Evolutionary conservation across 2,113 vertebrate species (phyloP).

Genomic region (Perca flavescens): DNA sequence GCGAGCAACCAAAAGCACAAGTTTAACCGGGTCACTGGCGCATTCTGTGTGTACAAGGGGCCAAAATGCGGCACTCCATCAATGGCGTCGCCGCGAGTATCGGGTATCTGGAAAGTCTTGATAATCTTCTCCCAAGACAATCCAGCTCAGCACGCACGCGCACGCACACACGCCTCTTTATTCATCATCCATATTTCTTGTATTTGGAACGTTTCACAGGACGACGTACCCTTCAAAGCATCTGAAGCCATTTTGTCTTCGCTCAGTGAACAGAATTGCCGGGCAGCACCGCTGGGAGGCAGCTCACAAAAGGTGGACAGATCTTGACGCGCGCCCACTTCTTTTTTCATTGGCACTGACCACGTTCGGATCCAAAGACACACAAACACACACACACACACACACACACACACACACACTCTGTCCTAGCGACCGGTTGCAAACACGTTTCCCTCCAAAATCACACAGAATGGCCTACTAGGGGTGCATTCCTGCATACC

Average conservation of each 20-base stretch:
- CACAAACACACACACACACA: slow-evolving; percentile 49
- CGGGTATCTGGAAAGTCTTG: background rate
- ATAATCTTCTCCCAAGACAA: background rate
- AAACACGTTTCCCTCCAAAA: slow-evolving; percentile 74
- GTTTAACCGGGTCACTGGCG: background rate
- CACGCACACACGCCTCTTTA: background rate
- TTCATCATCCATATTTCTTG: slow-evolving; percentile 22
- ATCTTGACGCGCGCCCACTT: slow-evolving; percentile 68
- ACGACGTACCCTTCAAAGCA: slow-evolving; percentile 19
- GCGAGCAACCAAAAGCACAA: background rate
- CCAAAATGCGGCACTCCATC: background rate
- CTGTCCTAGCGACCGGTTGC: slow-evolving; percentile 70
- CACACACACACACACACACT: slow-evolving; percentile 51
- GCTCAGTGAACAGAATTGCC: slow-evolving; percentile 32
- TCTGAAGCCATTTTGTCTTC: slow-evolving; percentile 57
- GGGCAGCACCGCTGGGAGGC: slow-evolving; percentile 14
- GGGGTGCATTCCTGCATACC: slow-evolving; percentile 79
- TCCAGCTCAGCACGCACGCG: slow-evolving; percentile 2
- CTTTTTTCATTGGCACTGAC: slow-evolving; percentile 54
- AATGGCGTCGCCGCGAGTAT: background rate
- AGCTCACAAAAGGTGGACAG: slow-evolving; percentile 48
- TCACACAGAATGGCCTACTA: slow-evolving; percentile 69
- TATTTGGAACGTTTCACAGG: slow-evolving; percentile 27
- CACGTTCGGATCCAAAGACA: slow-evolving; percentile 38
- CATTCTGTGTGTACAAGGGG: background rate